Conservation (phyloP, 2,113 vertebrate species). For the Baryphthengus martii region DNA sequence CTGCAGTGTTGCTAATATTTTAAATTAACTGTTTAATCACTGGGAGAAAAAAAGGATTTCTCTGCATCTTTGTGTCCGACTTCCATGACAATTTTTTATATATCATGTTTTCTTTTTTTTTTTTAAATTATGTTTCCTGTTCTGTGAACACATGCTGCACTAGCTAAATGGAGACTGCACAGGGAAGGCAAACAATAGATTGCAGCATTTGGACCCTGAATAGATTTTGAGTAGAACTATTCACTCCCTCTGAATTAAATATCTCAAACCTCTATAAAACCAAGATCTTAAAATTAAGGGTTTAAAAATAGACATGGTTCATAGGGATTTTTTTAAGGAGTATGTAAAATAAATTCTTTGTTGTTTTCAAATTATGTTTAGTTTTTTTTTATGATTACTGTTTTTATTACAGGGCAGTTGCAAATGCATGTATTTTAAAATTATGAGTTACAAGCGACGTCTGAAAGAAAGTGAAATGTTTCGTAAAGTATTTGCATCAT, state of each 20-base stretch:
- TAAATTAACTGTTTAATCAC: neutral
- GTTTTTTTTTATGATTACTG: neutral
- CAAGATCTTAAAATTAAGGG: neutral
- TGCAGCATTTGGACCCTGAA: neutral
- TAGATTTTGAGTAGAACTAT: neutral
- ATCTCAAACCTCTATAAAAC: neutral
- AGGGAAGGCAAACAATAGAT: neutral
- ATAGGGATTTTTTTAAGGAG: neutral
- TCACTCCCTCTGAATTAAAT: neutral
- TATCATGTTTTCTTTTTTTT: neutral
- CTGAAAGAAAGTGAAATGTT: neutral
- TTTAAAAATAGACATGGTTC: neutral
- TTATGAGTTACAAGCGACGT: neutral
- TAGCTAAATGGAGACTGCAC: neutral
- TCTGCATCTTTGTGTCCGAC: neutral
- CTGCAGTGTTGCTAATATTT: neutral
- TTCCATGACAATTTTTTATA: neutral
- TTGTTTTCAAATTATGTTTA: neutral
- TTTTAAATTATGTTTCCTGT: neutral
- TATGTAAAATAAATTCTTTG: neutral
- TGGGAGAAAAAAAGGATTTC: neutral
- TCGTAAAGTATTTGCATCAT: neutral
- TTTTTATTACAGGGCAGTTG: neutral
- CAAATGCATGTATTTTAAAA: neutral
- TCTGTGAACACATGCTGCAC: neutral